Base-by-base conservation (phyloP, 1,140 invertebrate genomes). In the Saccostrea echinata region DNA sequence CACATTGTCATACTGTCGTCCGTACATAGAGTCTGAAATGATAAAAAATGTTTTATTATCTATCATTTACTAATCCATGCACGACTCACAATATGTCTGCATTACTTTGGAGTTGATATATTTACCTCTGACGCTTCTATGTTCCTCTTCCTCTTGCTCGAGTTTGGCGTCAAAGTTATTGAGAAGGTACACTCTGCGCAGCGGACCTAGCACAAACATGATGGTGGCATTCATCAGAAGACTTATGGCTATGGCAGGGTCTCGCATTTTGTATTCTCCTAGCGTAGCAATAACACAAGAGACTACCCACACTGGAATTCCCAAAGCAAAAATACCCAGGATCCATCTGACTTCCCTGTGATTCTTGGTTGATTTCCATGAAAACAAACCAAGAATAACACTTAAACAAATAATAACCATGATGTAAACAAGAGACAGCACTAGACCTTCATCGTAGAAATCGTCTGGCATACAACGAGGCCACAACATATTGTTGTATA, bases 371-470 rank as follows among this genome's bases (percentile, higher is more conserved):
- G 91, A 92, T n/a, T 93, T 90, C 92, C 94, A 95, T 16, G 94
- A 94, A 27, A 93, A 86, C 11, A 95, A 51, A 13, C 95, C 94
- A 87, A 96, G 93, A 30, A 95, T 88, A 6, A 95, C 90, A 16
- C 93, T 94, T 18, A 95, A 91, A 16, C 93, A 90, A 16, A 96
- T 93, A 1, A 96, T 93, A 21, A 95, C 91, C 93, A 96, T 95
- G n/a, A 95, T 92, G 87, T 96, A 96, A 8, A 95, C 91, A 9
- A 96, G 92, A 0, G 95, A 96, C 24, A 96, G 90, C 27, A 96
- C 93, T 9, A 96, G 93, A 51, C 95, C 94, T 52, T 94, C 92
- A 90, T 96, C 95, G 86, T 95, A 95, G 61, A 93, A 93, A 27
- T 93, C 90, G 82, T 91, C 84, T 12, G 93, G 93, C 6, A 91